Conservation (phyloP, 2,797 vertebrate genomes). For the Phylloscopus collybita region DNA sequence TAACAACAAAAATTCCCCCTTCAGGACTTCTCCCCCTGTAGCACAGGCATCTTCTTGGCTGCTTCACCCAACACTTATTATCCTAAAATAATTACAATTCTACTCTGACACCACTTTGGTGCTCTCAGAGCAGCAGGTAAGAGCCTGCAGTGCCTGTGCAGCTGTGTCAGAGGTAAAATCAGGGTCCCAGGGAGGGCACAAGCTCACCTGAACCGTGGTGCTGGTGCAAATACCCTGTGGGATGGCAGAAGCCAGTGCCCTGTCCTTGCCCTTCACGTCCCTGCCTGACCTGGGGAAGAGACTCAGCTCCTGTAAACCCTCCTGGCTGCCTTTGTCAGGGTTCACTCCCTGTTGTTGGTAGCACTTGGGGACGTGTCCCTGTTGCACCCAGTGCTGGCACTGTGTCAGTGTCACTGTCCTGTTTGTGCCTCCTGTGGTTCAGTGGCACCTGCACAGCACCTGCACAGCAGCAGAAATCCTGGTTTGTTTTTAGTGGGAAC, state of each 20-base stretch:
- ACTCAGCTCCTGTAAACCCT: neutral
- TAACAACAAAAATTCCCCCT: neutral
- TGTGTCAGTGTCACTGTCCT: rapidly evolving
- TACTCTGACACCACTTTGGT: neutral
- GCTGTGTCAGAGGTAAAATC: neutral
- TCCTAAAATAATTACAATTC: neutral
- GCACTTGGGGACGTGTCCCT: rapidly evolving
- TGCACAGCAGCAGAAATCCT: neutral
- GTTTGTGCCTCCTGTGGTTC: rapidly evolving
- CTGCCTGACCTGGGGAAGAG: rapidly evolving
- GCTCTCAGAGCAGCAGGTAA: neutral
- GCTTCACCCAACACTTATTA: neutral
- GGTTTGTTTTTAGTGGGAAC: neutral
- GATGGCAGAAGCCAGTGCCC: rapidly evolving
- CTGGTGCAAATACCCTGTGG: neutral
- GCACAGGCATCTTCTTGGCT: rapidly evolving
- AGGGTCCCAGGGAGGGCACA: neutral
- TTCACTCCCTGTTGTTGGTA: rapidly evolving
- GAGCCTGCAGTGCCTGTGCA: neutral
- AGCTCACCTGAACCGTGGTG: neutral
- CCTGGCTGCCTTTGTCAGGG: neutral
- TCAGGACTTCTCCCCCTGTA: neutral
- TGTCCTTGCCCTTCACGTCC: neutral
- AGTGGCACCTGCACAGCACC: rapidly evolving
- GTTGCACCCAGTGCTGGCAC: neutral